Evolutionary conservation across 2,113 vertebrate species (phyloP).

Genomic region (Epinephelus cyanopodus): DNA sequence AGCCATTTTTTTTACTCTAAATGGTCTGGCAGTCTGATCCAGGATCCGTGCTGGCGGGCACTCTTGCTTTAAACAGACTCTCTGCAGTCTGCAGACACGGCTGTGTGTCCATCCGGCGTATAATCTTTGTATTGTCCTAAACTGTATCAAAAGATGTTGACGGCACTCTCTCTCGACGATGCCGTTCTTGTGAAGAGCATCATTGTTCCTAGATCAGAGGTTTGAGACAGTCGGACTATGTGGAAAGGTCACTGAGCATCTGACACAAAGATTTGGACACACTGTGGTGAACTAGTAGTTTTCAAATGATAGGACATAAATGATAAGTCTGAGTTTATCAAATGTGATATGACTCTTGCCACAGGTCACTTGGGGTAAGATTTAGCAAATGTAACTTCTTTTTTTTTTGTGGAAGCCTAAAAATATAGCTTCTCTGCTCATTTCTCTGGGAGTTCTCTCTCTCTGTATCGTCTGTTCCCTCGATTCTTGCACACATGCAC

Average conservation of each 20-base stretch:
- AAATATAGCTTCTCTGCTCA: constrained; percentile 66
- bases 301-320: constrained; percentile 50
- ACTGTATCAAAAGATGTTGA: constrained; percentile 52
- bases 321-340: constrained; percentile 50
- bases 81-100: constrained; percentile 48
- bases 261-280: constrained; percentile 55
- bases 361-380: constrained; percentile 60
- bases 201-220: constrained; percentile 39
- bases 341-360: constrained; percentile 56
- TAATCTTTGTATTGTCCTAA: constrained; percentile 55
- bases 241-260: constrained; percentile 30
- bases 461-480: constrained; percentile 48
- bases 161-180: constrained; percentile 20
- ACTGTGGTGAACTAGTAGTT: constrained; percentile 66
- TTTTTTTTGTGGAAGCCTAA: constrained; percentile 62
- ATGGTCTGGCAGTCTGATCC: constrained; percentile 63
- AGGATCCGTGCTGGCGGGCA: constrained; percentile 41
- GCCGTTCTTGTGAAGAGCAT: constrained; percentile 46
- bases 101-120: constrained; percentile 49
- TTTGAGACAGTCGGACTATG: constrained; percentile 31
- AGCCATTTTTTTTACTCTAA: constrained; percentile 75
- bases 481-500: constrained; percentile 46
- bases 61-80: constrained; percentile 54
- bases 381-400: constrained; percentile 63
- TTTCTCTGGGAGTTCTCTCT: constrained; percentile 55